Conservation (phyloP, 2,797 vertebrate genomes). For the Chaetophractus vellerosus region DNA sequence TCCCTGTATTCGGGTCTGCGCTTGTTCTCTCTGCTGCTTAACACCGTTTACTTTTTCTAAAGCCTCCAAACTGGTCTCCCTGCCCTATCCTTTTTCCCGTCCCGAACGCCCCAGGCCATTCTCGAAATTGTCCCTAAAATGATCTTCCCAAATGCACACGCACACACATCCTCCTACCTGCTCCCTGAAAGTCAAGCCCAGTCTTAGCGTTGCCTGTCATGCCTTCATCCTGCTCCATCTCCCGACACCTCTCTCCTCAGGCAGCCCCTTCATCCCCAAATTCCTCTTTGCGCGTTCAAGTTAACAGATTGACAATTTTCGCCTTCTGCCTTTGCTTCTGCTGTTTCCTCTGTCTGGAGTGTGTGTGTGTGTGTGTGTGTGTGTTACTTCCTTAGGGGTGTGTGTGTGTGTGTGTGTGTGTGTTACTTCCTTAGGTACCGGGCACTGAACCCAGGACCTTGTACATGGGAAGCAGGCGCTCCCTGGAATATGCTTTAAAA, state of each 20-base stretch:
- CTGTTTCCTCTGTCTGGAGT: background rate
- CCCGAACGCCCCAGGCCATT: background rate
- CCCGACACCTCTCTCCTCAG: background rate
- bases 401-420: no score
- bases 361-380: no score
- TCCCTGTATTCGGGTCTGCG: no score
- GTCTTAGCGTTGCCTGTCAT: background rate
- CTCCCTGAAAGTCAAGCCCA: background rate
- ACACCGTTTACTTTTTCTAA: background rate
- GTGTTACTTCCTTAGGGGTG: no score
- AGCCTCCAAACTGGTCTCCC: no score
- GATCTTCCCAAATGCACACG: background rate
- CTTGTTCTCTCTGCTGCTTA: background rate
- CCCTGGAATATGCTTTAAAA: background rate
- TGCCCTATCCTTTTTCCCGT: background rate
- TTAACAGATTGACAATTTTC: background rate
- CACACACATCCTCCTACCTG: background rate
- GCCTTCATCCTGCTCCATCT: background rate
- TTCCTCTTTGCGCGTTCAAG: background rate
- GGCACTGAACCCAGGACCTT: no score
- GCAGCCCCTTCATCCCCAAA: accelerated
- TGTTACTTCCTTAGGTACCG: no score
- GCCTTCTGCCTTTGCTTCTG: background rate
- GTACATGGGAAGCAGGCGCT: no score
- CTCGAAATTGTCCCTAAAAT: background rate